Conservation (phyloP, 2,113 vertebrate species). For the Aphyosemion australe region DNA sequence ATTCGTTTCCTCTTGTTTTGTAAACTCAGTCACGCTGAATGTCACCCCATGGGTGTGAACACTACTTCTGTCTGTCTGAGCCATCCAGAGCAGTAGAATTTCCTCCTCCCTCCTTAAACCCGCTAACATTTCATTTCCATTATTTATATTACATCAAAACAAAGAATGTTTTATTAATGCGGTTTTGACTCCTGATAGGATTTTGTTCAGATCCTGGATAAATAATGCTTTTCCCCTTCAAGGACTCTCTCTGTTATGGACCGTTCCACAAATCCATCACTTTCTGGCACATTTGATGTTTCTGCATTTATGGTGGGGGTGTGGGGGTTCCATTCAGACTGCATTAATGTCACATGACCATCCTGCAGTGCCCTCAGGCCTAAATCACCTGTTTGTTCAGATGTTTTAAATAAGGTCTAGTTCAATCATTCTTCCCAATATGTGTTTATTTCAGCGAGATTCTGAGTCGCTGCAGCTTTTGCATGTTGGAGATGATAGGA, state of each 20-base stretch:
- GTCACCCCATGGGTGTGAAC: constrained; percentile 1
- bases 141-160: constrained; percentile 66
- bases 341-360: constrained; percentile 45
- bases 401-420: background rate
- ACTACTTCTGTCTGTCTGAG: constrained; percentile 17
- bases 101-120: constrained; percentile 29
- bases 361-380: constrained; percentile 26
- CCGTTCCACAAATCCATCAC: constrained; percentile 62
- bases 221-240: constrained; percentile 40
- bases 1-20: constrained; percentile 2
- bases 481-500: background rate
- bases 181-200: constrained; percentile 45
- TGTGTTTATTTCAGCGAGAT: background rate
- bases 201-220: constrained; percentile 55
- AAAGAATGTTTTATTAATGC: constrained; percentile 68
- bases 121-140: constrained; percentile 49
- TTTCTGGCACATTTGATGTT: constrained; percentile 34
- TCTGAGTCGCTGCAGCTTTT: background rate
- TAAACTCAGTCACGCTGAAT: constrained; percentile 26
- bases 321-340: constrained; percentile 45
- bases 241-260: constrained; percentile 38
- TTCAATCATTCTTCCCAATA: background rate
- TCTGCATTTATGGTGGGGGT: constrained; percentile 41
- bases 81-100: constrained; percentile 32
- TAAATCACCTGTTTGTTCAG: constrained; percentile 14